Percentiles rank a stretch among this genome's conserved stretches.
phyloP scores from a whole-genome alignment of 2,888 invertebrate species.

The Noctua janthe region DNA sequence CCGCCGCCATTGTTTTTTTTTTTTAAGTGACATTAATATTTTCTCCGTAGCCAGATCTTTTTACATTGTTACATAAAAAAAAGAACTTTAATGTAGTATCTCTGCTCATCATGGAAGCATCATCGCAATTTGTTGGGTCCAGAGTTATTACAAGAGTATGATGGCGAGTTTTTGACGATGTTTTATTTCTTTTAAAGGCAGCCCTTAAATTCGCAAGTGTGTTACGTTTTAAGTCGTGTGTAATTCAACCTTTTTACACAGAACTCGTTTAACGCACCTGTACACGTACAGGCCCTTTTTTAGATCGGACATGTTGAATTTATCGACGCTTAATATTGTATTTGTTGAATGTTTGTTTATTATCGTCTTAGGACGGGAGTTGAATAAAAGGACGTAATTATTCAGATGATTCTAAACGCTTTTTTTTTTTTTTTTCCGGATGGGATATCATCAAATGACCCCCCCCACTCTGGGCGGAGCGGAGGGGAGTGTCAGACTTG shows the following conservation, averaged over 20 bases:
- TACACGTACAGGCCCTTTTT: constrained; percentile 47
- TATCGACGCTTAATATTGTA: constrained; percentile 30
- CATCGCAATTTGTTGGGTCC: constrained; percentile 53
- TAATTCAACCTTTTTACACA: constrained; percentile 39
- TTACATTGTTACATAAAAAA: constrained; percentile 60
- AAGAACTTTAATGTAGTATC: constrained; percentile 55
- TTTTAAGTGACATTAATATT: constrained; percentile 77
- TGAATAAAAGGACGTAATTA: constrained; percentile 1
- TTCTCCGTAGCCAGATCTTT: constrained; percentile 63
- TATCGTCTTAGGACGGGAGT: not conserved
- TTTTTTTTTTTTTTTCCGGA: no score
- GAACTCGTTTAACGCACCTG: constrained; percentile 57
- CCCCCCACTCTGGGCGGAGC: no score
- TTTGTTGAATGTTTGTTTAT: constrained; percentile 34
- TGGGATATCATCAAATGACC: no score
- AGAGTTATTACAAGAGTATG: constrained; percentile 49
- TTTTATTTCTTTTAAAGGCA: constrained; percentile 37
- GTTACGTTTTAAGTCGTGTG: constrained; percentile 39
- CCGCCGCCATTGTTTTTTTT: constrained; percentile 68
- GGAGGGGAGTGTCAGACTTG: no score
- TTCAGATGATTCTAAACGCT: no score
- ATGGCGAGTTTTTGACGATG: constrained; percentile 22
- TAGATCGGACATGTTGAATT: constrained; percentile 29
- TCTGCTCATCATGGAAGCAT: constrained; percentile 50
- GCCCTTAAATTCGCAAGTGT: constrained; percentile 41